Evolutionary conservation across 2,113 vertebrate genomes (phyloP).

Genomic region (Tragulus kanchil): DNA sequence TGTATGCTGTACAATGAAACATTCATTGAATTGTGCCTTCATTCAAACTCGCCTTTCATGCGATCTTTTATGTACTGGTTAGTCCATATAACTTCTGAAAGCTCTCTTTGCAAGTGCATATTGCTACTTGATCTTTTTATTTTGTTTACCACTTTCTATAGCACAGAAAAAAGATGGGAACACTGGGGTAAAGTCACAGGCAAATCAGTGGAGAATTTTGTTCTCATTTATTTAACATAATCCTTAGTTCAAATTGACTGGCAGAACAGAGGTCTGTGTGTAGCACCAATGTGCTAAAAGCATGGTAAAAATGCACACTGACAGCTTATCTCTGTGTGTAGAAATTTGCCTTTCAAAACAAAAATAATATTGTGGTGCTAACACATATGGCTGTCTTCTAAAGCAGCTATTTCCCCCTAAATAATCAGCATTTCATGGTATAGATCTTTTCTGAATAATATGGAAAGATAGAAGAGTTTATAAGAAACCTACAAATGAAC

Average conservation of each 20-base stretch:
- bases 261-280: neutral
- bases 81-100: neutral
- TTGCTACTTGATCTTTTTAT: neutral
- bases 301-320: neutral
- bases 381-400: constrained; percentile 13
- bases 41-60: neutral
- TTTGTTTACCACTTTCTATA: neutral
- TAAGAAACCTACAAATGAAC: constrained; percentile 25
- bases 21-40: neutral
- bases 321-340: neutral
- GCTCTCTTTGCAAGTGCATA: neutral
- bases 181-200: neutral
- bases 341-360: constrained; percentile 30
- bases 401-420: neutral
- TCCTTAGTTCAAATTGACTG: neutral
- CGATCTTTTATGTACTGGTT: neutral
- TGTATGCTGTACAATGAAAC: neutral
- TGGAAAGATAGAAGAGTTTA: neutral
- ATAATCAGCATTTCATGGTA: neutral
- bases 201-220: neutral
- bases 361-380: neutral
- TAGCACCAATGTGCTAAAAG: neutral
- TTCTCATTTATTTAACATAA: neutral
- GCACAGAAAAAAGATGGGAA: neutral
- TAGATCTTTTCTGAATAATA: neutral